These are phyloP conservation scores for Eudemis profundana DNA, from an alignment of 2,888 invertebrate genomes.

Conservation along the genomic window DNA sequence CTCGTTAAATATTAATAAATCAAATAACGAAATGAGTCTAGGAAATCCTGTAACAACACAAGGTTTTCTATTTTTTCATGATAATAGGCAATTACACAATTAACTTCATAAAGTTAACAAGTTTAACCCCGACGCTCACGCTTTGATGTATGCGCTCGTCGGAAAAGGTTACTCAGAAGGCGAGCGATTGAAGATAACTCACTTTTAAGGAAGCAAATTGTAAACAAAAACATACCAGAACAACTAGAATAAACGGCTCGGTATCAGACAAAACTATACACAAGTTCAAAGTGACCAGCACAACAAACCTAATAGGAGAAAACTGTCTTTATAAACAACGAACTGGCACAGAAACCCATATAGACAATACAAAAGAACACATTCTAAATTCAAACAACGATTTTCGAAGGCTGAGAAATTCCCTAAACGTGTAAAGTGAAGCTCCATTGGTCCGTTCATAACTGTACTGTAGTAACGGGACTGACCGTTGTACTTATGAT, in stretches of 20 bases:
- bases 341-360: constrained; percentile 57
- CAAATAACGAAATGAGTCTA: neutral
- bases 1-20: too few species aligned
- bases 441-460: constrained; percentile 29
- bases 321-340: constrained; percentile 14
- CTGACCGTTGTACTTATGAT: constrained; percentile 21
- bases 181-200: constrained; percentile 18
- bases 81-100: constrained; percentile 18
- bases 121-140: constrained; percentile 26
- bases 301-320: constrained; percentile 29
- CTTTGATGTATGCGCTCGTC: constrained; percentile 2
- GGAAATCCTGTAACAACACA: constrained; percentile 33
- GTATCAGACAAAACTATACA: neutral
- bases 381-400: constrained; percentile 51
- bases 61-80: constrained; percentile 17
- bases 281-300: constrained; percentile 14
- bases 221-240: constrained; percentile 13
- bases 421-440: constrained; percentile 44
- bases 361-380: constrained; percentile 55
- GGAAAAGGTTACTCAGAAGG: constrained; percentile 26
- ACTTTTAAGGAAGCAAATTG: constrained; percentile 13
- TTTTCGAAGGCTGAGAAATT: constrained; percentile 51
- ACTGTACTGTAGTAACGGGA: constrained; percentile 38
- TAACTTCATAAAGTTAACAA: constrained; percentile 26
- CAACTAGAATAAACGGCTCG: neutral